phyloP scores from a whole-genome alignment of 2,888 invertebrate genomes.

The Mystacides longicornis region DNA sequence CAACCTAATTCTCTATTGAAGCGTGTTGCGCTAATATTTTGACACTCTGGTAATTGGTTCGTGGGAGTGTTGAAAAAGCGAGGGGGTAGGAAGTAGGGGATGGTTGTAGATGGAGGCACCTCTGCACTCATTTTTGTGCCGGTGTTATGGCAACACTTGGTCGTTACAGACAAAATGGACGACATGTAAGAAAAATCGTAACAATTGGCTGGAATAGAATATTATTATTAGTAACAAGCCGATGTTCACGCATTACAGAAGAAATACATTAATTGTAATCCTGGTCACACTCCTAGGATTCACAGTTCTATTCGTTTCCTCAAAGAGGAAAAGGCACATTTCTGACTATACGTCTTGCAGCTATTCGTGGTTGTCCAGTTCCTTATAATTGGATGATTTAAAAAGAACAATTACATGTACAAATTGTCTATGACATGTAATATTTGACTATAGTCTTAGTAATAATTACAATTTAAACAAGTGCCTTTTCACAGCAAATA shows the following conservation, averaged over 20 bases:
- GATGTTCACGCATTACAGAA: not conserved
- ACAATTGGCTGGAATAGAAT: not conserved
- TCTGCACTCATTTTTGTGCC: too few species aligned
- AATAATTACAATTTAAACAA: too few species aligned
- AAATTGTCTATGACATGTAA: too few species aligned
- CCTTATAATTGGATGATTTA: too few species aligned
- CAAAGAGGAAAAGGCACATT: too few species aligned
- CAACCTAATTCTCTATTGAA: not conserved
- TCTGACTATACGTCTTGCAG: too few species aligned
- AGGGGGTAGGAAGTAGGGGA: not conserved
- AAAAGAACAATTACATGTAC: too few species aligned
- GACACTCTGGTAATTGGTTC: conserved; percentile 6
- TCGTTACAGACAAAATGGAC: not conserved
- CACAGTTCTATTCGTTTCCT: not conserved
- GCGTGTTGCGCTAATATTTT: conserved; percentile 8
- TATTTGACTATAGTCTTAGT: too few species aligned
- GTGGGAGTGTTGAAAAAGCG: not conserved
- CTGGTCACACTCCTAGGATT: not conserved
- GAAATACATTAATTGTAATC: not conserved
- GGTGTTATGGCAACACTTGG: not conserved
- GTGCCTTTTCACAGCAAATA: too few species aligned
- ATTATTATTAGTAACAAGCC: not conserved
- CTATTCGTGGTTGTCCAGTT: too few species aligned
- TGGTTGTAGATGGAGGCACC: too few species aligned
- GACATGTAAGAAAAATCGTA: not conserved